Base-by-base conservation (phyloP, 2,888 invertebrate species). In the Leptopterna dolabrata region DNA sequence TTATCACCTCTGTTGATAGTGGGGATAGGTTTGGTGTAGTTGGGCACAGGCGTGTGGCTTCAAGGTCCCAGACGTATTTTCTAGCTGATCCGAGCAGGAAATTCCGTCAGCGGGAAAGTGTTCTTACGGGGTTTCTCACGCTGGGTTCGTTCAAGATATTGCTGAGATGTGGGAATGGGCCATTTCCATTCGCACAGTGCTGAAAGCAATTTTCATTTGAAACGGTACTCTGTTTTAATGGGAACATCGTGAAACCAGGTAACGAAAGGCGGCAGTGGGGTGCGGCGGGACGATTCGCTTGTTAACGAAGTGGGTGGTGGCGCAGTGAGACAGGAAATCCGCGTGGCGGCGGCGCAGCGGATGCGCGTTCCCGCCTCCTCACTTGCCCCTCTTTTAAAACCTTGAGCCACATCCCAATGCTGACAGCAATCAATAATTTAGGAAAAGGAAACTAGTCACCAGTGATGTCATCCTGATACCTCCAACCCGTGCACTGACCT, bases 371-470 rank as follows among this genome's bases (percentile, higher is more conserved):
- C 63, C 24, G 19, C 63, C 24, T 24, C 24, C 24, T 24, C 11
- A n/a, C n/a, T n/a, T 19, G 47, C 63, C 24, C 24, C 63, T n/a
- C 24, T n/a, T 63, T 51, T 24, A 24, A 63, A 63, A 85, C 85
- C 85, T 85, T 85, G 85, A 73, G 85, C 85, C 76, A 85, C 85
- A 73, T 85, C 29, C 82, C 27, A 85, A 73, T 45, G 71, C 51
- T 73, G 73, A 47, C 73, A 47, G 47, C 73, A 85, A 85, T 85
- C 85, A 73, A 85, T 85, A 85, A 73, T 85, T 85, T 47, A 43
- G 85, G 85, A 76, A 76, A 47, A 47, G 73, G 45, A 76, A 85
- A 73, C 51, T 29, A 76, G 85, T 85, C 73, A 24, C 47, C 71
- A 45, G 71, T 47, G 76, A 55, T 36, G 81, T 55, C 55, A 36